Percentiles rank a stretch among this genome's conserved stretches.
Evolutionary conservation across 2,113 vertebrate genomes (phyloP).

Genomic region (Pedionomus torquatus): DNA sequence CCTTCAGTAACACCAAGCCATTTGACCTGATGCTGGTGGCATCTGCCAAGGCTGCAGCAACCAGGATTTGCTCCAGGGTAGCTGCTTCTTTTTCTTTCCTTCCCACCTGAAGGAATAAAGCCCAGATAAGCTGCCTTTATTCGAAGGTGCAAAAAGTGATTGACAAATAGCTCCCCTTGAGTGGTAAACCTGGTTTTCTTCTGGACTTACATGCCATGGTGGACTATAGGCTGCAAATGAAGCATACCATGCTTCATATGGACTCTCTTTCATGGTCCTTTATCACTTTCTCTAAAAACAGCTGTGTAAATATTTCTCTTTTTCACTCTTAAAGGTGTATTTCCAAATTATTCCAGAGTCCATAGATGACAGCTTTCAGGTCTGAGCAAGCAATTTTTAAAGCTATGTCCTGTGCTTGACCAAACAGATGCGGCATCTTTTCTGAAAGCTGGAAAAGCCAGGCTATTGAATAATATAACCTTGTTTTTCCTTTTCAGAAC

Average conservation of each 20-base stretch:
- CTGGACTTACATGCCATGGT: neutral
- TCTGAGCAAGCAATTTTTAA: neutral
- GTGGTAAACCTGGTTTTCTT: neutral
- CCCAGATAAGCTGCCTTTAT: neutral
- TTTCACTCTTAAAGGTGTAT: neutral
- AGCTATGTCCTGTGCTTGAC: neutral
- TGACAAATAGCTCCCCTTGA: neutral
- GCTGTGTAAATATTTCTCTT: neutral
- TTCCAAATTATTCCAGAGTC: neutral
- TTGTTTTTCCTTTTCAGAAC: neutral
- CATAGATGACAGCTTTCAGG: neutral
- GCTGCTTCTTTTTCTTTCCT: neutral
- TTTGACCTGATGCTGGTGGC: neutral
- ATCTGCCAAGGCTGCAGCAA: neutral
- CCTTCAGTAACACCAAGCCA: neutral
- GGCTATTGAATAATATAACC: neutral
- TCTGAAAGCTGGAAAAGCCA: neutral
- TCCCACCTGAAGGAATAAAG: neutral
- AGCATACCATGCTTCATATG: neutral
- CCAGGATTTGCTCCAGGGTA: rapidly evolving
- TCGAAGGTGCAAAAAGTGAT: neutral
- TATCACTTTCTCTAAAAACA: neutral
- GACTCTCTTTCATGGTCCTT: neutral
- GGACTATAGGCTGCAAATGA: neutral
- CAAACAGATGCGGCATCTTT: neutral